Evolutionary conservation across 2,888 invertebrate species (phyloP), one percentile per base, ranked within the genome.

Genomic region (Drosophila trichaetosa): DNA sequence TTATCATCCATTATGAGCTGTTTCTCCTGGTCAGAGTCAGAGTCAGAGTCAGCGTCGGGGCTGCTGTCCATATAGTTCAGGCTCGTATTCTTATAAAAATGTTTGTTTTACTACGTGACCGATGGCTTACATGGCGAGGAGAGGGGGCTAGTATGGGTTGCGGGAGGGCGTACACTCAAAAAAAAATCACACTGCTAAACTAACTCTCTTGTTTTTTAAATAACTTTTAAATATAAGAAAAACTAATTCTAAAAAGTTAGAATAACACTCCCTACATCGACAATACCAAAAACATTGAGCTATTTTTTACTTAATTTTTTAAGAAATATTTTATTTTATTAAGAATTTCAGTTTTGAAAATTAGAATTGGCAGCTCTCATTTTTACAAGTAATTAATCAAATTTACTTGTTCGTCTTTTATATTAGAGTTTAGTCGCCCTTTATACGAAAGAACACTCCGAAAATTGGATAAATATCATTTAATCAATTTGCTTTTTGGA

Each of bases 101-200:
- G 93, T 93, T 92, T 92, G 92, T 91, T 92, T 90, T 90, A 90
- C 83, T 92, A 92, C 93, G 93, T 93, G 93, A 92, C 92, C 92
- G 90, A 91, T 90, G 85, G 63, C 54, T 51, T 54, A 13, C 33
- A 29, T n/a, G 48, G 54, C 11, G 16, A 16, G 10, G 21, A 8
- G 34, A 8, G 36, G 46, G 18, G 7, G 16, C 29, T 29, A 51
- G 10, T 24, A 16, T 16, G 16, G 46, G 46, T 4, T 46, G 21
- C 29, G 36, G 34, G 27, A 34, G 21, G 13, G 13, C 27, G 21
- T 52, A 27, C 49, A 49, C 27, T 18, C 18, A 27, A 2, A 4
- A 8, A 46, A 18, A 46, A 24, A 46, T 16, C 24, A 24, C 7
- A 2, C 13, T 7, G 6, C n/a, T n/a, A n/a, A n/a, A n/a, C n/a